These are phyloP conservation scores for Archegozetes longisetosus DNA, from an alignment of 1,140 invertebrate species.

Conservation along the genomic window DNA sequence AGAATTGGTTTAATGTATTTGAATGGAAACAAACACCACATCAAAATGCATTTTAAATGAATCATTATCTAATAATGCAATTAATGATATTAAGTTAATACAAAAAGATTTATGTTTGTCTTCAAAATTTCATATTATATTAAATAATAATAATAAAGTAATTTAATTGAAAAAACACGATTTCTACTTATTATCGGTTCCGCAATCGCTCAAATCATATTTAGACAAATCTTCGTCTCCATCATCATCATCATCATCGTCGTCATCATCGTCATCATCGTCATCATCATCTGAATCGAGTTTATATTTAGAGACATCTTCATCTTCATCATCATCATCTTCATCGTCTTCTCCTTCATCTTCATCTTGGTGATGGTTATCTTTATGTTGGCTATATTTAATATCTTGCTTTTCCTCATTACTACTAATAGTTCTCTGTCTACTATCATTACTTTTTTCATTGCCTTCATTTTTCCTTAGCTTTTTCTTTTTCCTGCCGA, in stretches of 20 bases:
- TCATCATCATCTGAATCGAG: conserved; percentile 26
- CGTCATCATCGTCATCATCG: conserved; percentile 30
- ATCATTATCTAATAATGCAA: too few species aligned
- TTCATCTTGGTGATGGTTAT: conserved; percentile 26
- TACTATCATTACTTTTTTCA: background rate
- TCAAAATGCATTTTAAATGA: too few species aligned
- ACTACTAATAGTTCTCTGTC: too few species aligned
- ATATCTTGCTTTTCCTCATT: too few species aligned
- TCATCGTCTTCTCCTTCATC: conserved; percentile 32
- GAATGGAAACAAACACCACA: too few species aligned
- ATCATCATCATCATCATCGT: conserved; percentile 31
- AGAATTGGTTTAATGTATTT: too few species aligned
- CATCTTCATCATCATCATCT: conserved; percentile 40
- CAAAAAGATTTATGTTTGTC: too few species aligned
- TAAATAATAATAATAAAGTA: too few species aligned
- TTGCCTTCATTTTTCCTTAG: background rate
- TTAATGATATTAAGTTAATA: too few species aligned
- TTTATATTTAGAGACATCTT: conserved; percentile 30
- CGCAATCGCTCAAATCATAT: background rate
- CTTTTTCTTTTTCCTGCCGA: conserved; percentile 17
- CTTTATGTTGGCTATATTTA: too few species aligned
- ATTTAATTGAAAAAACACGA: too few species aligned
- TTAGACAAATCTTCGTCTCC: background rate
- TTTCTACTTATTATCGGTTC: background rate
- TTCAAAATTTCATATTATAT: too few species aligned